Conservation (phyloP, 2,888 invertebrate species). For the Tetragonula carbonaria region DNA sequence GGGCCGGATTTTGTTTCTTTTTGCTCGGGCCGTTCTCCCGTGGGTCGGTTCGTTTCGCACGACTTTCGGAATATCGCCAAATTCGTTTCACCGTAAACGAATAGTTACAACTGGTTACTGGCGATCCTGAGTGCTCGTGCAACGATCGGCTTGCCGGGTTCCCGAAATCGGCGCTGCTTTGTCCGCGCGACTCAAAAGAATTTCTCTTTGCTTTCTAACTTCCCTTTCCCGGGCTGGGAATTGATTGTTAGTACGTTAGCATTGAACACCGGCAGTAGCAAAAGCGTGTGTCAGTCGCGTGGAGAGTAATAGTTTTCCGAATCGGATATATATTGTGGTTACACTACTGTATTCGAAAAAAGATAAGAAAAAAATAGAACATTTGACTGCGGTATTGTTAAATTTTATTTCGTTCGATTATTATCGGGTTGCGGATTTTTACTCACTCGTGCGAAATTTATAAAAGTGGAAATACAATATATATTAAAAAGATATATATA, state of each 20-base stretch:
- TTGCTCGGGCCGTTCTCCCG: not conserved
- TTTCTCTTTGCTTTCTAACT: not conserved
- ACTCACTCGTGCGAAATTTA: too few relatives aligned
- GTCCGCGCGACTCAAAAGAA: not conserved
- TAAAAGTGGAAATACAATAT: too few relatives aligned
- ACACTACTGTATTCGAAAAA: too few relatives aligned
- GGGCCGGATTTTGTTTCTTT: slow-evolving; percentile 44
- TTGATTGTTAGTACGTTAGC: not conserved
- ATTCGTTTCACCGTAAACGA: slow-evolving; percentile 41
- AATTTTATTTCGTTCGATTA: too few relatives aligned
- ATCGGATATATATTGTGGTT: not conserved
- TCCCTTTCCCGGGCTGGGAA: not conserved
- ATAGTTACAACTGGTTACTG: slow-evolving; percentile 25
- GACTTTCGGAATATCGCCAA: slow-evolving; percentile 61
- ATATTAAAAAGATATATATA: too few relatives aligned
- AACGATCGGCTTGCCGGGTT: not conserved
- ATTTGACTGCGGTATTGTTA: too few relatives aligned
- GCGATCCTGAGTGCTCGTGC: not conserved
- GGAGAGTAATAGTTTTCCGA: not conserved
- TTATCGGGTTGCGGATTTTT: too few relatives aligned
- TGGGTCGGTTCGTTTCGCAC: slow-evolving; percentile 28
- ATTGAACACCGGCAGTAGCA: not conserved
- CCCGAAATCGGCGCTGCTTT: not conserved
- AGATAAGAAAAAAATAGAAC: too few relatives aligned
- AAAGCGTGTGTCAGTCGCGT: not conserved